Evolutionary conservation across 2,888 invertebrate species (phyloP).

Genomic region (Ormyrus rosae): DNA sequence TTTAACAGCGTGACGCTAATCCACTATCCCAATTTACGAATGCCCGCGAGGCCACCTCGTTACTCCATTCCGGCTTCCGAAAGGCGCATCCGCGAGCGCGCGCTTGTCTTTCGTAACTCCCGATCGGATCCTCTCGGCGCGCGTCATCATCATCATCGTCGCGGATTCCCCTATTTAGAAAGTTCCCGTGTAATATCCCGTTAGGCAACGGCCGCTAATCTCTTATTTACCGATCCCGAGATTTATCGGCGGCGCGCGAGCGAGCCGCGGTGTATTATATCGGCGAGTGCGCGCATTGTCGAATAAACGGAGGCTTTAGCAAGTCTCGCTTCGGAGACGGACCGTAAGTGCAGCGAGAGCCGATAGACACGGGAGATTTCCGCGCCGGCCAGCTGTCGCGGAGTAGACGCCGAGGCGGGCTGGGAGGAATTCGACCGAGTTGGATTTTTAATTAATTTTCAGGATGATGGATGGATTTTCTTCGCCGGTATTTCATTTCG

Average conservation of each 20-base stretch:
- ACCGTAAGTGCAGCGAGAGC: no score
- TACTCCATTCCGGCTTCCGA: not conserved
- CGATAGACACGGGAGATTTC: no score
- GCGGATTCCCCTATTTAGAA: constrained; percentile 36
- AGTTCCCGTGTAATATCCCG: constrained; percentile 19
- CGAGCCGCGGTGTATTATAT: not conserved
- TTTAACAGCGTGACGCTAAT: not conserved
- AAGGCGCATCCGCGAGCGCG: not conserved
- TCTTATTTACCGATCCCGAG: constrained; percentile 47
- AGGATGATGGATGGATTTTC: not conserved
- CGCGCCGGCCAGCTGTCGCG: not conserved
- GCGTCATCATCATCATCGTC: constrained; percentile 3
- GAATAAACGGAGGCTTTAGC: constrained; percentile 22
- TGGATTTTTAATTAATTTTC: not conserved
- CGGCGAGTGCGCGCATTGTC: constrained; percentile 20
- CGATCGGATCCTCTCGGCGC: not conserved
- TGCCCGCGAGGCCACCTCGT: not conserved
- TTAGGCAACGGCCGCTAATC: constrained; percentile 37
- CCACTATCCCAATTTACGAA: not conserved
- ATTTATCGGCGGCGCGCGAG: constrained; percentile 35
- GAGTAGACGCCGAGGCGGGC: not conserved
- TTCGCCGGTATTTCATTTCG: not conserved
- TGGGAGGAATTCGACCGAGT: not conserved
- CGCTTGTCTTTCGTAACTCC: not conserved
- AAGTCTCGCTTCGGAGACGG: not conserved